Evolutionary conservation across 2,888 invertebrate genomes (phyloP), one percentile per base, ranked within the genome.

Genomic region (Tinea trinotella): DNA sequence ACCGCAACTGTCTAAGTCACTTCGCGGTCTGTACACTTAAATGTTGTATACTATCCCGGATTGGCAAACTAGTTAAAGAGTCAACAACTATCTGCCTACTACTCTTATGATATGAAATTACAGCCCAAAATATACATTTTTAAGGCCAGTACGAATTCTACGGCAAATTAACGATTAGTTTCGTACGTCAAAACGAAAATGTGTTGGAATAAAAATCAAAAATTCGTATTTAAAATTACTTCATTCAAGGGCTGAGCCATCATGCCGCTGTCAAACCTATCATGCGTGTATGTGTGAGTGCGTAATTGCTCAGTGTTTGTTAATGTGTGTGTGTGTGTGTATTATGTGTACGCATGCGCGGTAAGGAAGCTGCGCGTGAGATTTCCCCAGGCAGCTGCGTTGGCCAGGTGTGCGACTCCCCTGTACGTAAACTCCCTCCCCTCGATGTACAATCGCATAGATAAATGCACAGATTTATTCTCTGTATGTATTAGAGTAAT

Each of bases 361-460:
- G 68, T 66, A 70, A 80, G 83, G 84, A 83, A 81, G 84, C 83
- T 82, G 84, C 82, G 82, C 83, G 82, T 82, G 85, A 84, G 85
- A 85, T 83, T 76, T 74, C 74, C 68, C 73, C 70, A 57, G 80
- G 83, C 83, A 82, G 83, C 83, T 82, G 84, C 83, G 81, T 67
- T 71, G 72, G 66, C 83, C 84, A 83, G 83, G 84, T 84, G 84
- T 74, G 81, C 82, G 74, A 68, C 66, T 67, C 70, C 74, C 71
- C 68, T 48, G 64, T 67, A 65, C 61, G 61, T 61, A 57, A 57
- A 40, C 61, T 66, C 70, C 67, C 64, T 67, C 66, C 64, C 65
- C 62, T 53, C n/a, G 12, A 55, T 57, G 76, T 80, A 79, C 74
- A 59, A 54, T 63, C 71, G 64, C n/a, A 24, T 15, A 22, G 12